Percentiles rank a stretch among this genome's conserved stretches.
phyloP scores from a whole-genome alignment of 2,797 vertebrate species.

The Sphenodon punctatus region DNA sequence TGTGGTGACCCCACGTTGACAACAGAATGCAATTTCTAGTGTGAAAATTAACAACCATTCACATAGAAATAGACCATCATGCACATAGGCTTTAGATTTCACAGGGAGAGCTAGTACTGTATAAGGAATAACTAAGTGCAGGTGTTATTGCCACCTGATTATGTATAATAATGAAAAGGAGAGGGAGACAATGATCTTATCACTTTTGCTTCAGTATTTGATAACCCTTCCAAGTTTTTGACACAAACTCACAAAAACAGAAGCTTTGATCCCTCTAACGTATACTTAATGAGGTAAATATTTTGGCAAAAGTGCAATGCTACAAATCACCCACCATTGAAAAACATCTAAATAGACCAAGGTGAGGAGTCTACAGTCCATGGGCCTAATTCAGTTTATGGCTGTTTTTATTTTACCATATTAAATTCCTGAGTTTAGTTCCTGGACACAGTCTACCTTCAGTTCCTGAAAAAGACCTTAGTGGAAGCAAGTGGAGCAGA shows the following conservation, averaged over 20 bases:
- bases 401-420: too few species aligned
- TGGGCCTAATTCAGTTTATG: too few species aligned
- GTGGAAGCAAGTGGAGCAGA: too few species aligned
- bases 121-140: background rate
- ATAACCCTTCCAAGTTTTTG: background rate
- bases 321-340: background rate
- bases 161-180: background rate
- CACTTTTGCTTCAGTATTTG: background rate
- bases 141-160: background rate
- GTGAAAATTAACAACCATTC: fast-evolving
- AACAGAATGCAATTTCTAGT: background rate
- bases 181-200: background rate
- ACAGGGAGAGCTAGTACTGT: background rate
- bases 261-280: conserved; percentile 9
- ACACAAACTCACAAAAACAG: background rate
- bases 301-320: background rate
- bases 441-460: too few species aligned
- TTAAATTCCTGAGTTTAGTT: too few species aligned
- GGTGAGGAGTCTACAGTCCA: too few species aligned
- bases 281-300: background rate
- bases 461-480: too few species aligned
- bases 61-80: background rate
- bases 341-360: conserved; percentile 10
- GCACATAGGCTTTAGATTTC: background rate
- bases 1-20: background rate